Evolutionary conservation across 2,797 vertebrate genomes (phyloP), one percentile per base, ranked within the genome.

Genomic region (Linurgus olivaceus): DNA sequence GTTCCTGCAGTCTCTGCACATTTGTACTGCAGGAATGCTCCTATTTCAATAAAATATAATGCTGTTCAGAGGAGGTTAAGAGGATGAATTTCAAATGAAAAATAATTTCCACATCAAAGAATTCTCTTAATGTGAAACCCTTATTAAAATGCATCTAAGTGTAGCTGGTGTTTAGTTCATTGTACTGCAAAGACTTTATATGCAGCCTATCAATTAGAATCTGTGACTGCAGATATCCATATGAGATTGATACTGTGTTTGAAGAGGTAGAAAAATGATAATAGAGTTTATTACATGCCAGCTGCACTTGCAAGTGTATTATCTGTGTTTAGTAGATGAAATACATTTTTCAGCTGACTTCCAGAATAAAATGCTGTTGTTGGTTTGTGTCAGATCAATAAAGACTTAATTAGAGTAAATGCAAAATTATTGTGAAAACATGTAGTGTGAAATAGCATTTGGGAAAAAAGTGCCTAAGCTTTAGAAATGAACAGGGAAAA

Each of bases 71-170:
- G 76, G 35, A 42, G 13, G 48, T 67, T 91, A 85, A 90, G 58
- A 85, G 33, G 58, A 65, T 75, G 68, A 78, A 76, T 93, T 94
- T 91, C 58, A 92, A 93, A 80, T 87, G 38, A 67, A 96, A 90
- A 68, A 51, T 55, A 23, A 97, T 94, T 94, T 95, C 62, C 88
- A 94, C 73, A 88, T 96, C 81, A 96, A 97, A 94, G 81, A 47
- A 63, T 92, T 86, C 24, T 90, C 55, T 63, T 80, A 91, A 92
- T 74, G 40, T 19, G 37, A 94, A 80, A 15, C 28, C 5, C 16
- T 73, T 25, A 72, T 95, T 95, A 77, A 92, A 95, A 94, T 51
- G n/a, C 65, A 82, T 84, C 42, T 86, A 62, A 78, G 45, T 26
- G 65, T 71, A 82, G 33, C 63, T 91, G 59, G 33, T 80, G 73